Base-by-base conservation (phyloP, 2,113 vertebrate genomes). In the Xenus cinereus region DNA sequence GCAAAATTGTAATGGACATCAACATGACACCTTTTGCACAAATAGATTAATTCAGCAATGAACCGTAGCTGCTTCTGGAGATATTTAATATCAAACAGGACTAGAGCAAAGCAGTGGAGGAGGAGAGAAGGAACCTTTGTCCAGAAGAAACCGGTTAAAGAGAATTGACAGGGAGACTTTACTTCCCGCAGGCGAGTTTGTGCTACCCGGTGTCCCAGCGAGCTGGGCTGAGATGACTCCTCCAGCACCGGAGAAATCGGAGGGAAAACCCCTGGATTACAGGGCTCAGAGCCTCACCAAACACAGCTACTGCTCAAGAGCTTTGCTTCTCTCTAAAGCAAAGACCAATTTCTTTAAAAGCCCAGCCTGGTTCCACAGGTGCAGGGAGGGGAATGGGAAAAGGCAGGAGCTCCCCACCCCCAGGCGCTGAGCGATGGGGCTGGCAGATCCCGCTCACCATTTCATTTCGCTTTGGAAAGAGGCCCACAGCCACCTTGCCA, bases 131-230 rank as follows among this genome's bases (percentile, higher is more conserved):
- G 83, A 54, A 77, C 54, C 48, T 75, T 63, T 35, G 48, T 85
- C 45, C 17, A 12, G 59, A 56, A 78, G 63, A 66, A 68, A 43
- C 32, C 18, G 30, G 3, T 79, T 87, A 64, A 89, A 57, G n/a
- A 84, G 50, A 81, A 54, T 12, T 43, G 54, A n/a, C 48, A 62
- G 50, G 37, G 45, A 79, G 62, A 73, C 12, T n/a, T 80, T 1
- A 0, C 26, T 77, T 93, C 46, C 59, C 1, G 0, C 2, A 0
- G 43, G 26, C 2, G 0, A 27, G 12, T 37, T 54, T 4, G 2
- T 2, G 3, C 21, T 68, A 10, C 17, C 3, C 43, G 5, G 26
- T 28, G 39, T 51, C 35, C n/a, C 20, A 0, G 1, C 16, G 14
- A 86, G 26, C 35, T 28, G 39, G 27, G 14, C 71, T 60, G 75